Percentiles rank a stretch among this genome's conserved stretches.
phyloP scores from a whole-genome alignment of 2,888 invertebrate species.

The Deroplatys truncata region DNA sequence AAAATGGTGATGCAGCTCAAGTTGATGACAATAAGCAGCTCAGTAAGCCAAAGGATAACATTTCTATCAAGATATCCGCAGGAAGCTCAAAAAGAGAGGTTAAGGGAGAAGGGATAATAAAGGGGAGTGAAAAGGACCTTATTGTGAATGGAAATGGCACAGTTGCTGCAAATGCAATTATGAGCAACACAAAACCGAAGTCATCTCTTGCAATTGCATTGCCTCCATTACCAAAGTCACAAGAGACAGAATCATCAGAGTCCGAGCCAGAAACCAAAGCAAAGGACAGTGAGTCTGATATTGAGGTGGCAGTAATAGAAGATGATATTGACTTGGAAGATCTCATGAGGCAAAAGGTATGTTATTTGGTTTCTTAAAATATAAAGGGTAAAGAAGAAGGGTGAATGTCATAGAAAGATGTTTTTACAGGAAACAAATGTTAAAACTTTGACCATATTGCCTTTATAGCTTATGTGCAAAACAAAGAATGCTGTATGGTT shows the following conservation, averaged over 20 bases:
- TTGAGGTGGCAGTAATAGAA: conserved; percentile 67
- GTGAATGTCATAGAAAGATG: background rate
- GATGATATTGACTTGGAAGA: conserved; percentile 86
- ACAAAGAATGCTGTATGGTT: too few species aligned
- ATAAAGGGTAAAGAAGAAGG: background rate
- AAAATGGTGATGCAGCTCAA: conserved; percentile 38
- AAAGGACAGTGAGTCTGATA: conserved; percentile 59
- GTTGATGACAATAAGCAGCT: conserved; percentile 33
- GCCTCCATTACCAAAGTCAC: background rate
- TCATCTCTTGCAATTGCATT: background rate
- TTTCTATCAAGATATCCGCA: conserved; percentile 17
- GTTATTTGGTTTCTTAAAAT: conserved; percentile 20
- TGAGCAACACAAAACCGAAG: background rate
- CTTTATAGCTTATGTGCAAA: background rate
- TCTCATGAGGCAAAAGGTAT: conserved; percentile 82
- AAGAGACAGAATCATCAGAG: conserved; percentile 20
- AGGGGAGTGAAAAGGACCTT: background rate
- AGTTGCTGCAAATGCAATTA: background rate
- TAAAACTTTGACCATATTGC: background rate
- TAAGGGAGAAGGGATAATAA: conserved; percentile 35
- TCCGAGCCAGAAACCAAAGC: conserved; percentile 26
- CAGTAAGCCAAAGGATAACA: conserved; percentile 29
- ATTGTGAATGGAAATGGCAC: background rate
- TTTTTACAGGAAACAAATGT: background rate
- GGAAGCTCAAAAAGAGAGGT: conserved; percentile 41